Evolutionary conservation across 2,113 vertebrate species (phyloP).

Genomic region (Oryzias melastigma): DNA sequence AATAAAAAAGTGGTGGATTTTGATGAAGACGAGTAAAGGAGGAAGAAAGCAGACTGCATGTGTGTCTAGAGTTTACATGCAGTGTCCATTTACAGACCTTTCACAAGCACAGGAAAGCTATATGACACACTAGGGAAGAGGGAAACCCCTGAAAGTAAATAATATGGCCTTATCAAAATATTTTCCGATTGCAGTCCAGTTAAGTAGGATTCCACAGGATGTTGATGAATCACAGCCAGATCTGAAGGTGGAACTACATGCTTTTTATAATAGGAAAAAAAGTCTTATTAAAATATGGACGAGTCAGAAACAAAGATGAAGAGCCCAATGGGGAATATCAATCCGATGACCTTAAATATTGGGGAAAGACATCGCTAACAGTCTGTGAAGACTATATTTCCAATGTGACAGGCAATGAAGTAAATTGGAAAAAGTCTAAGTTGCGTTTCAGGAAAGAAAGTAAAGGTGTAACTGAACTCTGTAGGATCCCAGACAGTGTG

Average conservation of each 20-base stretch:
- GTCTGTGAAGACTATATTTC: too few relatives aligned
- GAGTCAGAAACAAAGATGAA: constrained; percentile 22
- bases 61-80: too few relatives aligned
- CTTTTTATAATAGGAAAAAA: constrained; percentile 8
- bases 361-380: not conserved
- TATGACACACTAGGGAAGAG: not conserved
- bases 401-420: constrained; percentile 36
- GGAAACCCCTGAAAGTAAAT: not conserved
- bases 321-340: constrained; percentile 15
- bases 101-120: not conserved
- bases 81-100: too few relatives aligned
- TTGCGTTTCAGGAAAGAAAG: constrained; percentile 15
- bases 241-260: not conserved
- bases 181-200: not conserved
- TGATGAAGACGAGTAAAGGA: not conserved
- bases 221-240: not conserved
- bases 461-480: constrained; percentile 43
- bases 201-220: constrained; percentile 1
- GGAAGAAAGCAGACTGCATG: not conserved
- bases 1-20: not conserved
- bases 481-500: constrained; percentile 51
- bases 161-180: not conserved
- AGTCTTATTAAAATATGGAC: constrained; percentile 7
- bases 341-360: constrained; percentile 30
- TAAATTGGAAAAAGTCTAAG: constrained; percentile 10